Conservation (phyloP, 2,888 invertebrate genomes). For the Drosophila anceps region DNA sequence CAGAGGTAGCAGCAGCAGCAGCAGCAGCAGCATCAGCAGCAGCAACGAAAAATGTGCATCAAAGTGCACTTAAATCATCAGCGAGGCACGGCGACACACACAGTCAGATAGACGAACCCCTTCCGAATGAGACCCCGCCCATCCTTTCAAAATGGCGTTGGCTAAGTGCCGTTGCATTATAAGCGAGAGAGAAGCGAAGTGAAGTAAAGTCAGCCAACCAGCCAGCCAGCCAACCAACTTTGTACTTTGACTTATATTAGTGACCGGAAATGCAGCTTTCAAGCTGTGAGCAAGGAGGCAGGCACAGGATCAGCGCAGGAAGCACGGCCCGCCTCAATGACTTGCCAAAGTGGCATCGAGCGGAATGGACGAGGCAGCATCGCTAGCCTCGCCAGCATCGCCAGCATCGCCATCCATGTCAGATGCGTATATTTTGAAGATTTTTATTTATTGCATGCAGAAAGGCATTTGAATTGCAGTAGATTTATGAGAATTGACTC, state of each 20-base stretch:
- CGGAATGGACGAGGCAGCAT: neutral
- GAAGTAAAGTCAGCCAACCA: constrained; percentile 58
- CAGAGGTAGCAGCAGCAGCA: constrained; percentile 40
- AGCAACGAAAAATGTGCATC: constrained; percentile 81
- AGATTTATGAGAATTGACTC: constrained; percentile 59
- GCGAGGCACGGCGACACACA: constrained; percentile 80
- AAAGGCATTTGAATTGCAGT: constrained; percentile 69
- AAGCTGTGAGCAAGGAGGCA: constrained; percentile 16
- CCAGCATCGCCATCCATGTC: constrained; percentile 40
- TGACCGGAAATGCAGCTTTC: constrained; percentile 79
- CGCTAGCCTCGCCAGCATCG: neutral
- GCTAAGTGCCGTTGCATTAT: constrained; percentile 75
- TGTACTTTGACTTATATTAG: constrained; percentile 81
- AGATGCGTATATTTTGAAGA: constrained; percentile 68
- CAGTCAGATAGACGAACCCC: constrained; percentile 36
- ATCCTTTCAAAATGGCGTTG: constrained; percentile 68
- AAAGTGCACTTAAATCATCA: constrained; percentile 82
- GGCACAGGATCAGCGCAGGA: constrained; percentile 45
- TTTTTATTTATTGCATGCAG: constrained; percentile 68
- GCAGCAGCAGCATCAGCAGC: constrained; percentile 44
- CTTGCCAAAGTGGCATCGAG: constrained; percentile 53
- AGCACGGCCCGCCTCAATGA: constrained; percentile 67
- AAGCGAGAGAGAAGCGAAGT: constrained; percentile 31
- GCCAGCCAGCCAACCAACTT: constrained; percentile 68
- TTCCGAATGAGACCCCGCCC: constrained; percentile 20